Percentiles rank a stretch among this genome's conserved stretches.
These are phyloP conservation scores for Ennomos quercinarius DNA, from an alignment of 2,888 invertebrate genomes.

Conservation along the genomic window DNA sequence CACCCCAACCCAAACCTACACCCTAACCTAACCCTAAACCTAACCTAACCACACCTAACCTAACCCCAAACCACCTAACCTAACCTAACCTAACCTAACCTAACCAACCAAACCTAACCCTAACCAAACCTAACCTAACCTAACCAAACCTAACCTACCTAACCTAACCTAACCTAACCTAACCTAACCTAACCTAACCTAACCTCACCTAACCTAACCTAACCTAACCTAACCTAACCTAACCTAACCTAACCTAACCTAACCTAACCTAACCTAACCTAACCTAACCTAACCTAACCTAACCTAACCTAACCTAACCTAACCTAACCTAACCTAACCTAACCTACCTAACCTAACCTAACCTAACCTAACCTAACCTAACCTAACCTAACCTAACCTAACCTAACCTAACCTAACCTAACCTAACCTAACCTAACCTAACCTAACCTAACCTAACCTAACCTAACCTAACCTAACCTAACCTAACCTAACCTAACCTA, in stretches of 20 bases:
- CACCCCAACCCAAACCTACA: no score
- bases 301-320: slow-evolving; percentile 26
- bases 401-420: slow-evolving; percentile 45
- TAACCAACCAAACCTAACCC: no score
- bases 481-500: slow-evolving; percentile 29
- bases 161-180: slow-evolving; percentile 35
- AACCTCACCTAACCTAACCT: slow-evolving; percentile 34
- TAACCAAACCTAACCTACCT: slow-evolving; percentile 24
- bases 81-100: slow-evolving; percentile 23
- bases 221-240: slow-evolving; percentile 30
- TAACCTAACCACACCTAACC: slow-evolving; percentile 19
- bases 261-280: slow-evolving; percentile 29
- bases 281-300: slow-evolving; percentile 36
- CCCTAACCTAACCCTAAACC: slow-evolving; percentile 27
- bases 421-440: slow-evolving; percentile 46
- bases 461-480: slow-evolving; percentile 30
- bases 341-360: slow-evolving; percentile 30
- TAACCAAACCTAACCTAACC: slow-evolving; percentile 24
- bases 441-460: slow-evolving; percentile 43
- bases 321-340: slow-evolving; percentile 24
- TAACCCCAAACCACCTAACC: slow-evolving; percentile 23
- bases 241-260: slow-evolving; percentile 38
- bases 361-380: slow-evolving; percentile 38
- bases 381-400: slow-evolving; percentile 40
- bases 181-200: no score